Evolutionary conservation across 2,113 vertebrate genomes (phyloP), one percentile per base, ranked within the genome.

Genomic region (Empidonax traillii): DNA sequence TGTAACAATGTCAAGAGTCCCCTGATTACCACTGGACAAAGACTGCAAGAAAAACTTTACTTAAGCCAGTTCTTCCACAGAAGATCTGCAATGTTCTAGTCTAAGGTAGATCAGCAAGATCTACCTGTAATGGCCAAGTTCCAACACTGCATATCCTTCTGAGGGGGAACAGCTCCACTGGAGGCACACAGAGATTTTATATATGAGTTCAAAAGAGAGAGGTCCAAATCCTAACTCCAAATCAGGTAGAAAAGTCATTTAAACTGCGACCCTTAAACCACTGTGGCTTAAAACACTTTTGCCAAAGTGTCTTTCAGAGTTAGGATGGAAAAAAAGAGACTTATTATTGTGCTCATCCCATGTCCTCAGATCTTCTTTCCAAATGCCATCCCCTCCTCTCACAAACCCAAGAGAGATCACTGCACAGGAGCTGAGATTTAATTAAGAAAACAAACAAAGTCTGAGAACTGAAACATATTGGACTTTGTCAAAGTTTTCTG

Each of bases 351-450:
- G 20, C 13, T 90, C 2, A 67, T 51, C 6, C 11, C 11, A 20
- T 5, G 30, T 37, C 46, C 47, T 81, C 14, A 10, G 3, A 4
- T 61, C 25, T 73, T 59, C 18, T 56, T 71, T 78, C 39, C 44
- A 66, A 90, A 81, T 30, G 15, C 17, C 21, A 63, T 33, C 3
- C 35, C 3, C 1, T 71, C 39, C 27, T 67, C 65, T 80, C 63
- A 85, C 44, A 72, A 90, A 86, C 37, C 14, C 37, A 74, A 58
- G 28, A 71, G 37, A 59, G 25, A 74, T 62, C 12, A 43, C 23
- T 77, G 69, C 27, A 74, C 28, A 93, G 91, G 66, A 77, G 41
- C 21, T 82, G 44, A 41, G 56, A 84, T 86, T 90, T 79, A 81
- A 71, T 91, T 79, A 63, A 58, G 46, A 89, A 89, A 67, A 88